phyloP scores from a whole-genome alignment of 1,140 invertebrate species.

The Apis laboriosa region DNA sequence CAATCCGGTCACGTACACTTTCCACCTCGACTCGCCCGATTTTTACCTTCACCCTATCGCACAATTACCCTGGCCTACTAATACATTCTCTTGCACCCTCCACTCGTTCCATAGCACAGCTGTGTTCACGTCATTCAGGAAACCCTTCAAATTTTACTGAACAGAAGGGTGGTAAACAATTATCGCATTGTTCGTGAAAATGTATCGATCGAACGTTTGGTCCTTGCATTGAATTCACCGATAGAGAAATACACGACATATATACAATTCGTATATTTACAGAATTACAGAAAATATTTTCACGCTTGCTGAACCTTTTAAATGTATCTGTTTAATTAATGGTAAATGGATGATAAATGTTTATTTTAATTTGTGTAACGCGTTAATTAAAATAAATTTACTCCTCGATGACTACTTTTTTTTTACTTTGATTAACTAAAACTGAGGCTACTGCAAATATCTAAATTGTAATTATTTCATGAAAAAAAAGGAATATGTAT shows the following conservation, averaged over 20 bases:
- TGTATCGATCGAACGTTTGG: background rate
- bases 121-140: background rate
- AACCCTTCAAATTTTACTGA: background rate
- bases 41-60: constrained; percentile 21
- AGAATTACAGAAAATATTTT: too few relatives aligned
- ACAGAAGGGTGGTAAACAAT: constrained; percentile 10
- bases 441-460: background rate
- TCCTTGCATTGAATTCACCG: too few relatives aligned
- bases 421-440: background rate
- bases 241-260: too few relatives aligned
- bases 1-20: constrained; percentile 36
- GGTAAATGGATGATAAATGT: too few relatives aligned
- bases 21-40: constrained; percentile 9
- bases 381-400: too few relatives aligned
- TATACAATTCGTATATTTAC: too few relatives aligned
- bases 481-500: background rate
- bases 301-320: too few relatives aligned
- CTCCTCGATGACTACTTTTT: too few relatives aligned
- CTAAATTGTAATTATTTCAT: background rate
- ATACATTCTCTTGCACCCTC: background rate
- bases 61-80: constrained; percentile 41
- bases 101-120: background rate
- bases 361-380: too few relatives aligned
- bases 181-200: constrained; percentile 42
- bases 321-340: too few relatives aligned